Conservation (phyloP, 2,797 vertebrate species). For the Microctenopoma lineatum region DNA sequence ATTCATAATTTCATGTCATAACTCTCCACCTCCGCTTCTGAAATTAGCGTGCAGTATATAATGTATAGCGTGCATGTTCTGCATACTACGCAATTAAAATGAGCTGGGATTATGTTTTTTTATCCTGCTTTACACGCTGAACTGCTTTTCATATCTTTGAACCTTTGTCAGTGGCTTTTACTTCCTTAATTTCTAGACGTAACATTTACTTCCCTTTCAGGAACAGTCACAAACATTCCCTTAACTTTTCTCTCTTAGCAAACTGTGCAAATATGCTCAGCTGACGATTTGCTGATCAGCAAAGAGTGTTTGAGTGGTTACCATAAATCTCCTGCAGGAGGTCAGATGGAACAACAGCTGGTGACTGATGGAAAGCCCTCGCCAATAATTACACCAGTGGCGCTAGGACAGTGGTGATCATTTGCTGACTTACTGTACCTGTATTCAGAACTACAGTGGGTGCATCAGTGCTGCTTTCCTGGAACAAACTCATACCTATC, state of each 20-base stretch:
- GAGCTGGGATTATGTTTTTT: not conserved
- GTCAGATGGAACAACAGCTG: not conserved
- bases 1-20: not conserved
- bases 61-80: not conserved
- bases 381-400: not conserved
- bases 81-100: not conserved
- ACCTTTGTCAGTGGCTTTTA: not conserved
- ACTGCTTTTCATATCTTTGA: not conserved
- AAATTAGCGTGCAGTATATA: not conserved
- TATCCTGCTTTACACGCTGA: not conserved
- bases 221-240: constrained; percentile 53
- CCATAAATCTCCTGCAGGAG: constrained; percentile 13
- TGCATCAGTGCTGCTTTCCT: not conserved
- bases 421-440: not conserved
- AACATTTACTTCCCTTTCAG: constrained; percentile 38
- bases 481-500: not conserved
- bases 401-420: not conserved
- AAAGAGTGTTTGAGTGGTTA: constrained; percentile 5
- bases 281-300: not conserved
- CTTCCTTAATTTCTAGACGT: constrained; percentile 28
- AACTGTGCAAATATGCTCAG: not conserved
- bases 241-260: not conserved
- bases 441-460: not conserved
- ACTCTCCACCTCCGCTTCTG: not conserved
- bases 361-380: constrained; percentile 1